Conservation (phyloP, 2,113 vertebrate species). For the Grammomys surdaster region DNA sequence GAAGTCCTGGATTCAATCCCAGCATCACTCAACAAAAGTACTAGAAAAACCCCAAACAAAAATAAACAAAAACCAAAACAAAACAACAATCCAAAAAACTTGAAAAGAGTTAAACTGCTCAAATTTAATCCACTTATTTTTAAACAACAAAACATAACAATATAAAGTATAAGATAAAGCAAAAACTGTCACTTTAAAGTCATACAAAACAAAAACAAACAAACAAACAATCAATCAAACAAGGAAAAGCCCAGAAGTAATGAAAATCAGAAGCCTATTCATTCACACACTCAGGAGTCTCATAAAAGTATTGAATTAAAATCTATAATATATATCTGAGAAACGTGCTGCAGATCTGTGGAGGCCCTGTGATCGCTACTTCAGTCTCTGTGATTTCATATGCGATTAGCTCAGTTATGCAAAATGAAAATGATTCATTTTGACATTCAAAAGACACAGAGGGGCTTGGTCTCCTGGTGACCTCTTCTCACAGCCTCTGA, state of each 20-base stretch:
- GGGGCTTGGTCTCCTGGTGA: background rate
- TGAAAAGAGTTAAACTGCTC: background rate
- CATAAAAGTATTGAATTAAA: background rate
- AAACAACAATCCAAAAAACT: no score
- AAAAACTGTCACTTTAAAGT: background rate
- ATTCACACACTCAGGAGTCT: background rate
- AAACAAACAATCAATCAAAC: no score
- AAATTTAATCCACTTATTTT: background rate
- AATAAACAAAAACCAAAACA: no score
- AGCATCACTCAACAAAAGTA: background rate
- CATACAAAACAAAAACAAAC: background rate
- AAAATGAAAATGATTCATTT: no score
- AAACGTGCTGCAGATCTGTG: background rate
- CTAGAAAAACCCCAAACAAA: background rate
- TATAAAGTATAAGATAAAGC: background rate
- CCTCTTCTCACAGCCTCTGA: background rate
- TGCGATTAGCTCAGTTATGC: background rate
- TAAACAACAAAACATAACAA: background rate
- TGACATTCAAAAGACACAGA: background rate
- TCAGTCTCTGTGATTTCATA: background rate
- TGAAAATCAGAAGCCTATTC: background rate
- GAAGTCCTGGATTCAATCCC: background rate
- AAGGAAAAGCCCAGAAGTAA: background rate
- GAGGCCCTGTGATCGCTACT: background rate
- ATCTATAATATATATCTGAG: background rate